phyloP scores from a whole-genome alignment of 2,888 invertebrate species.

The Chrysolina oricalcia region DNA sequence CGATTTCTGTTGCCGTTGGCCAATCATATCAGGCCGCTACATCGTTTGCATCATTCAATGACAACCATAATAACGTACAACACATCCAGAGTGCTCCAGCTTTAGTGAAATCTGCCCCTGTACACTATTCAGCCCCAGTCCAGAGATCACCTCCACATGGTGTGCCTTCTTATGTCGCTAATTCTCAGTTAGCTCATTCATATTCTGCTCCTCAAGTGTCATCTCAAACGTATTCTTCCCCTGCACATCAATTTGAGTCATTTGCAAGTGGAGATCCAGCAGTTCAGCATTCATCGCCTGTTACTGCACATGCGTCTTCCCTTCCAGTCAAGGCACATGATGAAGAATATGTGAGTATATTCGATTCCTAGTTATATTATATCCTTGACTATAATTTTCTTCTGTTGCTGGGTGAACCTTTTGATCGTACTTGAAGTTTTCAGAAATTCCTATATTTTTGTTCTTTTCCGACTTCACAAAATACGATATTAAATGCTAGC shows the following conservation, averaged over 20 bases:
- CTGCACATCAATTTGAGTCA: conserved; percentile 33
- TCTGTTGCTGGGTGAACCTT: no score
- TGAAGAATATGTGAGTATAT: background rate
- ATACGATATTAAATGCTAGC: no score
- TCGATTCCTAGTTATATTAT: no score
- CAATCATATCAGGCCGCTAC: conserved; percentile 51
- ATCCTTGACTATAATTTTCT: no score
- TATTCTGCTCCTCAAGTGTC: conserved; percentile 28
- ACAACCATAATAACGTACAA: conserved; percentile 52
- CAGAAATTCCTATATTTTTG: no score
- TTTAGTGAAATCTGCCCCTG: background rate
- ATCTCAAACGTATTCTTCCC: conserved; percentile 22
- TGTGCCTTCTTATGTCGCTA: conserved; percentile 13
- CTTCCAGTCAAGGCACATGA: background rate
- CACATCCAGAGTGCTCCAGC: conserved; percentile 43
- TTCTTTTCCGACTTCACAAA: no score
- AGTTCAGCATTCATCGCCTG: background rate
- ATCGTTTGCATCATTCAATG: conserved; percentile 53
- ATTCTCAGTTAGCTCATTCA: conserved; percentile 30
- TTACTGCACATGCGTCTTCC: conserved; percentile 17
- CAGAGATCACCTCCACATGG: background rate
- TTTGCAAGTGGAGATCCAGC: background rate
- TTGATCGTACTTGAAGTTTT: no score
- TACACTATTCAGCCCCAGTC: conserved; percentile 4
- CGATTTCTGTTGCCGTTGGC: background rate